Conservation (phyloP, 2,797 vertebrate species). For the Hozukius guyotensis region DNA sequence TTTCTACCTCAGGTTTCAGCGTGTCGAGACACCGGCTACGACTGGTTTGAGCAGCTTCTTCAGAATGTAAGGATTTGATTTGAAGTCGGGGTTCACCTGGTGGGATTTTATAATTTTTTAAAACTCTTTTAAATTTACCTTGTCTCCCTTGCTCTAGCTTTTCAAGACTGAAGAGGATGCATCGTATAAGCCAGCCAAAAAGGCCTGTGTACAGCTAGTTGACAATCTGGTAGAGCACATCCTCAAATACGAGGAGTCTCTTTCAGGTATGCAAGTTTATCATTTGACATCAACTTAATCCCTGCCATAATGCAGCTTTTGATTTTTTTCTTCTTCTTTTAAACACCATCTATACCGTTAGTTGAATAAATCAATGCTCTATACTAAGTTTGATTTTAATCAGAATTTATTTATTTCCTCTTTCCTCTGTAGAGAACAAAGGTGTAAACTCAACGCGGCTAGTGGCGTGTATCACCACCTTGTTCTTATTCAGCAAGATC, state of each 20-base stretch:
- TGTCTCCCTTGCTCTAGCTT: conserved; percentile 74
- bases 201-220: conserved; percentile 96
- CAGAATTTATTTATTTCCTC: background rate
- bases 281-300: background rate
- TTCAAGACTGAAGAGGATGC: conserved; percentile 97
- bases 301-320: background rate
- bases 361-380: background rate
- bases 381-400: background rate
- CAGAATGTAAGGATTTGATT: conserved; percentile 88
- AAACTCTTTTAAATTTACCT: background rate
- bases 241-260: conserved; percentile 96
- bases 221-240: conserved; percentile 98
- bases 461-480: conserved; percentile 96
- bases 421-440: conserved; percentile 87
- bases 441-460: conserved; percentile 93
- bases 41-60: conserved; percentile 99
- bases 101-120: background rate
- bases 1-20: conserved; percentile 88
- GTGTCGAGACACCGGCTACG: conserved; percentile 96
- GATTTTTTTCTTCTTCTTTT: background rate
- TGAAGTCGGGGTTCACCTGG: background rate
- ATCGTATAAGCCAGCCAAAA: conserved; percentile 96
- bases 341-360: background rate
- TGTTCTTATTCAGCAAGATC: conserved; percentile 99
- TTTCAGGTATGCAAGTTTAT: conserved; percentile 85